phyloP scores from a whole-genome alignment of 64 coral and sea anemone genomes.

The Montipora sp. region DNA sequence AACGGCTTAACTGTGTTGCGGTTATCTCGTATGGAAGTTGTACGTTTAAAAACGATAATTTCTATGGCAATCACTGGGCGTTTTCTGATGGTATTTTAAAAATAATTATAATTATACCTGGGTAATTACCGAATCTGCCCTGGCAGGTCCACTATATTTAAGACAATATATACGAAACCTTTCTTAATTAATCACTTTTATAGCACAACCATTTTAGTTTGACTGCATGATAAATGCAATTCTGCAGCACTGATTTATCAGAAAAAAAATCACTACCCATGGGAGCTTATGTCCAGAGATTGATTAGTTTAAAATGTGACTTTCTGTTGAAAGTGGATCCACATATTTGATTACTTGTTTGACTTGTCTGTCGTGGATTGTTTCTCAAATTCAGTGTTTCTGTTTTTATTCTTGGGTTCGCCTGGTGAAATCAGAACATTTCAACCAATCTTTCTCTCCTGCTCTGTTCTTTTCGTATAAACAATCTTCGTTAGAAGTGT shows the following conservation, averaged over 20 bases:
- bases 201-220: constrained; percentile 1
- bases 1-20: no score
- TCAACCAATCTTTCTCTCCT: background rate
- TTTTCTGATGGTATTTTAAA: no score
- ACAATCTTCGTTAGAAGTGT: background rate
- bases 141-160: no score
- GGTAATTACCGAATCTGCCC: background rate
- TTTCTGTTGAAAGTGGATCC: background rate
- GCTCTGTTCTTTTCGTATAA: background rate
- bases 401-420: background rate
- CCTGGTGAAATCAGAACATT: background rate
- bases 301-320: constrained; percentile 32
- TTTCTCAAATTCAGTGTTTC: background rate
- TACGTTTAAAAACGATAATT: background rate
- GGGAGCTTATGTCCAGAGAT: background rate
- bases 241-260: constrained; percentile 11
- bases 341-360: background rate
- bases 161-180: no score
- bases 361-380: background rate
- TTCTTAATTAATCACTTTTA: constrained; percentile 8
- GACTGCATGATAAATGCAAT: background rate
- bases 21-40: background rate
- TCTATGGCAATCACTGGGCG: no score
- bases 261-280: background rate
- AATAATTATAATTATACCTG: background rate